Evolutionary conservation across 2,888 invertebrate species (phyloP).

Genomic region (Pristionchus maxplancki): DNA sequence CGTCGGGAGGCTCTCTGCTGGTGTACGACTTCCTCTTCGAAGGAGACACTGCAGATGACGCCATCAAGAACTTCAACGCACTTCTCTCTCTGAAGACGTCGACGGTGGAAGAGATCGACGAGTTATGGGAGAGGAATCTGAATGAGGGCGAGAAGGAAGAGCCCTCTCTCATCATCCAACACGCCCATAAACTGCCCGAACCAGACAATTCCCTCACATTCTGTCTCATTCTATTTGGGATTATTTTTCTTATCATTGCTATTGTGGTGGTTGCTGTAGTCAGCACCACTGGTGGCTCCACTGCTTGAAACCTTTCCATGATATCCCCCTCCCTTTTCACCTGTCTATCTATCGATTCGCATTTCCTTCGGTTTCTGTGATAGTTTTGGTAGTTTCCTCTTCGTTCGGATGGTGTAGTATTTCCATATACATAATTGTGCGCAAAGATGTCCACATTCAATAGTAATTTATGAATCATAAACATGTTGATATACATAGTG

Average conservation of each 20-base stretch:
- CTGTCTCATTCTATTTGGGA: conserved; percentile 30
- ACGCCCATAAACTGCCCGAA: conserved; percentile 38
- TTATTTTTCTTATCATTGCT: conserved; percentile 55
- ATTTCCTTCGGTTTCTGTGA: neutral
- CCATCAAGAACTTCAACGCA: conserved; percentile 67
- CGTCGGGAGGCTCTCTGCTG: conserved; percentile 60
- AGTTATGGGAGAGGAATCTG: conserved; percentile 50
- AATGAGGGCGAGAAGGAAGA: conserved; percentile 50
- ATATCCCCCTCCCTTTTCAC: neutral
- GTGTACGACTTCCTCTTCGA: conserved; percentile 68
- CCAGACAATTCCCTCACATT: conserved; percentile 21
- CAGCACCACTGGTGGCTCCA: neutral
- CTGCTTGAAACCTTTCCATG: neutral
- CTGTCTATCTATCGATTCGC: neutral
- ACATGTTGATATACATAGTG: neutral
- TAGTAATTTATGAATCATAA: conserved; percentile 43
- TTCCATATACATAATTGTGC: neutral
- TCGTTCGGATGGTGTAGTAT: conserved; percentile 1
- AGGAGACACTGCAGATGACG: conserved; percentile 66
- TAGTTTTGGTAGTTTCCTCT: neutral
- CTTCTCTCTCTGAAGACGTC: conserved; percentile 59
- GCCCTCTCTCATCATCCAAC: conserved; percentile 50
- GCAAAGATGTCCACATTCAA: conserved; percentile 3
- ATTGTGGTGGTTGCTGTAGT: conserved; percentile 53
- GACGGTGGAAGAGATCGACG: conserved; percentile 51